These are phyloP conservation scores for Rhizomys pruinosus DNA, from an alignment of 2,113 vertebrate species.

Conservation along the genomic window DNA sequence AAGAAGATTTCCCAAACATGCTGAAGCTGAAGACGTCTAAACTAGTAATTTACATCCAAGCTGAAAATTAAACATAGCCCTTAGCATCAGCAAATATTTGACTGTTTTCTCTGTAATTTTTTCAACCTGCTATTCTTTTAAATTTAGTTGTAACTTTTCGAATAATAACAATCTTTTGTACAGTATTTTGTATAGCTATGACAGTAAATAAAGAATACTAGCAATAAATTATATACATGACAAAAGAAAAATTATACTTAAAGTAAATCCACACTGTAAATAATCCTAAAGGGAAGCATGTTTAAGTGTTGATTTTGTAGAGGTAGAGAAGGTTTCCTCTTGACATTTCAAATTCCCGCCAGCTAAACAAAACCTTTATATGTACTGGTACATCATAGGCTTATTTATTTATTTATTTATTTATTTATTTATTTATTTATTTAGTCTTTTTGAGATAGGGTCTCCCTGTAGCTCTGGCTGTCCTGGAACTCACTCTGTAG, in stretches of 20 bases:
- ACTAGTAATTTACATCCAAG: conserved; percentile 57
- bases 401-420: too few species aligned
- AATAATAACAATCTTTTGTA: conserved; percentile 57
- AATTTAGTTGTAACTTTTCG: conserved; percentile 60
- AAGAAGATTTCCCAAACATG: conserved; percentile 60
- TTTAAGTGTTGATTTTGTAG: conserved; percentile 66
- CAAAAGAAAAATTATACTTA: conserved; percentile 34
- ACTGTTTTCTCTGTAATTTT: conserved; percentile 52
- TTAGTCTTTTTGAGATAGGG: too few species aligned
- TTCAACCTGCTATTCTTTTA: conserved; percentile 57
- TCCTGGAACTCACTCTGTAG: too few species aligned
- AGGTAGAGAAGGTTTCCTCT: conserved; percentile 76
- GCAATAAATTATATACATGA: conserved; percentile 69
- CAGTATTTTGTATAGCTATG: conserved; percentile 53
- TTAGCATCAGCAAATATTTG: conserved; percentile 54
- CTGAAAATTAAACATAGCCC: conserved; percentile 59
- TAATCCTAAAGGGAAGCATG: conserved; percentile 44
- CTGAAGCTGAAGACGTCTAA: conserved; percentile 60
- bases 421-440: too few species aligned
- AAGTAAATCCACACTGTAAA: conserved; percentile 48
- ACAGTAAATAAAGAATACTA: conserved; percentile 57
- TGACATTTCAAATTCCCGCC: conserved; percentile 58
- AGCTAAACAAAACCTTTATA: conserved; percentile 29
- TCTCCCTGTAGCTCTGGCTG: too few species aligned
- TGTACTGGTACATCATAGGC: not conserved